Conservation (phyloP, 2,888 invertebrate species). For the Cheilosia variabilis region DNA sequence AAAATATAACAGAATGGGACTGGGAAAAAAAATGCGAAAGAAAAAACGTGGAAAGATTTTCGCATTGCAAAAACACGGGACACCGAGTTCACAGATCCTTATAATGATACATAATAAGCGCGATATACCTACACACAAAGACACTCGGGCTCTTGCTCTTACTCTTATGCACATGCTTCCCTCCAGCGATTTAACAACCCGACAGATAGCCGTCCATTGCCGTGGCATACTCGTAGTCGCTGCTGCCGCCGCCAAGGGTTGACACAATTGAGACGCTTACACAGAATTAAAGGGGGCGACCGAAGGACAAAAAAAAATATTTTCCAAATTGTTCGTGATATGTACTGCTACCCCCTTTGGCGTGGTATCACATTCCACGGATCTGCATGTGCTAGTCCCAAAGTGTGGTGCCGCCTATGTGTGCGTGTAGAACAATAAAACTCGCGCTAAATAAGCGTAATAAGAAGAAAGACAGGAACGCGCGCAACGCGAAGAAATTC, state of each 20-base stretch:
- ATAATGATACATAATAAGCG: constrained; percentile 76
- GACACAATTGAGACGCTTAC: constrained; percentile 71
- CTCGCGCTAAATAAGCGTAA: constrained; percentile 79
- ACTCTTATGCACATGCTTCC: constrained; percentile 67
- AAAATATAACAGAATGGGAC: constrained; percentile 2
- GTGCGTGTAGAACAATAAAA: constrained; percentile 74
- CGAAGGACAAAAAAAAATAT: constrained; percentile 40
- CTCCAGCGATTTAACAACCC: constrained; percentile 66
- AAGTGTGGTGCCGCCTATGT: constrained; percentile 41
- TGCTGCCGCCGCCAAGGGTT: constrained; percentile 53
- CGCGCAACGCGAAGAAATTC: constrained; percentile 73
- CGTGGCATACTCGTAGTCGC: constrained; percentile 40
- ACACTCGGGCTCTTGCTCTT: constrained; percentile 35
- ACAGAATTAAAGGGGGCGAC: constrained; percentile 69
- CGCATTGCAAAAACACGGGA: constrained; percentile 75
- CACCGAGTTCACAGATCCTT: constrained; percentile 69
- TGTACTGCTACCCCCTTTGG: constrained; percentile 52
- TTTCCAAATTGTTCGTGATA: constrained; percentile 36
- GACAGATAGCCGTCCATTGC: constrained; percentile 66
- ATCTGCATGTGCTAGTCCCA: constrained; percentile 66
- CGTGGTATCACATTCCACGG: constrained; percentile 69
- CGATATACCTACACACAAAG: constrained; percentile 59
- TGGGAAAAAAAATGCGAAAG: constrained; percentile 7
- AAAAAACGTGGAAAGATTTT: constrained; percentile 73
- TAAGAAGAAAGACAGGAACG: constrained; percentile 80